Percentiles rank a stretch among this genome's conserved stretches.
These are phyloP conservation scores for Myopa testacea DNA, from an alignment of 2,888 invertebrate genomes.

Conservation along the genomic window DNA sequence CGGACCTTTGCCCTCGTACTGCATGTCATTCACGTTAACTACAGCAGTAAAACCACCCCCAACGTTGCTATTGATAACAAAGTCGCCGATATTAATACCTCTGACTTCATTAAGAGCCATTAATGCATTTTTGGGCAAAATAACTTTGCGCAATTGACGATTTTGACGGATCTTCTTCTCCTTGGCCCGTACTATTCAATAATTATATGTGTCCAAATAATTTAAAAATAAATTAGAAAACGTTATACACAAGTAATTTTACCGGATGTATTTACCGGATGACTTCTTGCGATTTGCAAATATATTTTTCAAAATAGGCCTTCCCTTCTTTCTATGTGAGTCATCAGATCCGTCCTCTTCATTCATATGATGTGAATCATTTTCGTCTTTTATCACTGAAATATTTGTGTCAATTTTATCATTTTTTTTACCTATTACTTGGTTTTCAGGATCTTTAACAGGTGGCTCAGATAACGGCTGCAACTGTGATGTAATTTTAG, in stretches of 20 bases:
- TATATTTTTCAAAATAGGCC: conserved; percentile 64
- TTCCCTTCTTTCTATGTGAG: conserved; percentile 51
- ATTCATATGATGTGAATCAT: too few species aligned
- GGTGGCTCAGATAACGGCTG: not conserved
- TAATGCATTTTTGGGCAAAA: conserved; percentile 85
- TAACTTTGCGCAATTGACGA: conserved; percentile 78
- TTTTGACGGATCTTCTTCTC: conserved; percentile 78
- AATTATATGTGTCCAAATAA: not conserved
- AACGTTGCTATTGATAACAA: conserved; percentile 53
- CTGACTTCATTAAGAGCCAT: conserved; percentile 88
- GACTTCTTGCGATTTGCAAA: conserved; percentile 66
- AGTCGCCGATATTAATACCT: conserved; percentile 64
- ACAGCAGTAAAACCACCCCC: conserved; percentile 69
- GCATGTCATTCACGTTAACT: conserved; percentile 74
- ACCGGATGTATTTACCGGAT: conserved; percentile 55
- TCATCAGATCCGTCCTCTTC: conserved; percentile 30
- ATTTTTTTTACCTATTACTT: not conserved
- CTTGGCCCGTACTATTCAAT: conserved; percentile 60
- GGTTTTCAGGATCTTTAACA: not conserved
- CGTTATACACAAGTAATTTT: not conserved
- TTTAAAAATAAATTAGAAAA: not conserved
- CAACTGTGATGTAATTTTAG: not conserved
- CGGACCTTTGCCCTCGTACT: conserved; percentile 70
- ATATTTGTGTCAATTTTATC: not conserved
- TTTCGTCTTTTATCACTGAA: not conserved